phyloP scores from a whole-genome alignment of 2,888 invertebrate species.

The Harpagoxenus sublaevis region DNA sequence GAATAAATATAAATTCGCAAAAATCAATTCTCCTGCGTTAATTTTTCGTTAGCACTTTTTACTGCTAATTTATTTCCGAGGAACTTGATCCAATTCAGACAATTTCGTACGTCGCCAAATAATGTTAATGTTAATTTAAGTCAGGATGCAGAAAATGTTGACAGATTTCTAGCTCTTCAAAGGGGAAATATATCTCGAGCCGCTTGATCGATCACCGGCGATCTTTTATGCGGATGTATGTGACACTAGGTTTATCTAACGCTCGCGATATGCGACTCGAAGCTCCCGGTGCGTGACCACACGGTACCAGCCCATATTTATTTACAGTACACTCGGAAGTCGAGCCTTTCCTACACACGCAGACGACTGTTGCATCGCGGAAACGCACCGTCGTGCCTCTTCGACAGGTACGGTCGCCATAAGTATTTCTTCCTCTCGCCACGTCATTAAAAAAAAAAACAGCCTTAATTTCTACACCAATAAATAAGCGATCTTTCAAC shows the following conservation, averaged over 20 bases:
- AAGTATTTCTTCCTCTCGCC: background rate
- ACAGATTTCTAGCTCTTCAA: constrained; percentile 1
- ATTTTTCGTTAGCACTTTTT: background rate
- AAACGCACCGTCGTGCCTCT: constrained; percentile 31
- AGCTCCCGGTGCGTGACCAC: constrained; percentile 71
- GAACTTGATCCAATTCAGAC: background rate
- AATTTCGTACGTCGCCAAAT: background rate
- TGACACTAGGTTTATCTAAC: constrained; percentile 54
- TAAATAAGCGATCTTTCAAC: background rate
- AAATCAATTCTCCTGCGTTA: background rate
- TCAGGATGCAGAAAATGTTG: background rate
- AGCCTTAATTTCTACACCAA: background rate
- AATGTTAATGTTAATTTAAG: background rate
- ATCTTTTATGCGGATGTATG: constrained; percentile 37
- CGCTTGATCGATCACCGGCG: constrained; percentile 21
- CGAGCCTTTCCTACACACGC: constrained; percentile 51
- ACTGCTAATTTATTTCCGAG: background rate
- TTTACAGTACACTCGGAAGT: constrained; percentile 69
- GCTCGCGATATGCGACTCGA: constrained; percentile 65
- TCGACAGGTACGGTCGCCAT: constrained; percentile 34
- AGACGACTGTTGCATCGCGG: constrained; percentile 33
- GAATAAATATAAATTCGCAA: background rate
- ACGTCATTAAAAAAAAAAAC: background rate
- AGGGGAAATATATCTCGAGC: constrained; percentile 7
- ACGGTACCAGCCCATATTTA: constrained; percentile 73